A percentile compares a stretch with the other conserved stretches of the same genome.
phyloP scores from a whole-genome alignment of 2,888 invertebrate genomes.

The Lasius platythorax region DNA sequence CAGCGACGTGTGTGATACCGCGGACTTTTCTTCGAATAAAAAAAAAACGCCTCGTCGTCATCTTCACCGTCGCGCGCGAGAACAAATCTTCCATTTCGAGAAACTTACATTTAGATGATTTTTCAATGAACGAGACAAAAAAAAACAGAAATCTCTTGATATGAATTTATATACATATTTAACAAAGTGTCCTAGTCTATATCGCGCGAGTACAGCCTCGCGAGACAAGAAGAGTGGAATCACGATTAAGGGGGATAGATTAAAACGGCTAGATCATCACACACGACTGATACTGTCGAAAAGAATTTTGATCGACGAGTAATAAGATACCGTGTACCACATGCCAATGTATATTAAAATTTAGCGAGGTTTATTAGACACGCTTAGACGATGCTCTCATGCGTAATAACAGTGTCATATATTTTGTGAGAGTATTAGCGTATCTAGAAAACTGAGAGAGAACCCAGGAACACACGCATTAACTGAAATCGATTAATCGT shows the following conservation, averaged over 20 bases:
- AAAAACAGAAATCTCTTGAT: slow-evolving; percentile 43
- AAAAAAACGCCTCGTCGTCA: slow-evolving; percentile 24
- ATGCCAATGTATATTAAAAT: slow-evolving; percentile 50
- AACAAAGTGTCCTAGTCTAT: slow-evolving; percentile 62
- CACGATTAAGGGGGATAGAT: slow-evolving; percentile 26
- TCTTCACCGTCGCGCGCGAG: slow-evolving; percentile 43
- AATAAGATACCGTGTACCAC: slow-evolving; percentile 56
- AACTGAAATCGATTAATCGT: slow-evolving; percentile 1
- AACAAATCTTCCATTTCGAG: slow-evolving; percentile 62
- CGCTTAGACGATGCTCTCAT: slow-evolving; percentile 58
- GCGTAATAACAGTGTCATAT: slow-evolving; percentile 66
- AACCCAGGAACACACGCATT: not conserved
- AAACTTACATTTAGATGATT: slow-evolving; percentile 64
- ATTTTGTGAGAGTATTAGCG: slow-evolving; percentile 71
- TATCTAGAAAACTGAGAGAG: slow-evolving; percentile 39
- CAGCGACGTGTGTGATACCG: not conserved
- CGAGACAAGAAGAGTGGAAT: slow-evolving; percentile 28
- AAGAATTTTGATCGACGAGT: slow-evolving; percentile 22
- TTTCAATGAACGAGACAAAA: slow-evolving; percentile 37
- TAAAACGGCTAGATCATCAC: slow-evolving; percentile 38
- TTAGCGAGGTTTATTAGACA: slow-evolving; percentile 44
- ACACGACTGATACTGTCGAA: slow-evolving; percentile 46
- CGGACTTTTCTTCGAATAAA: not conserved
- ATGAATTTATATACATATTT: slow-evolving; percentile 62
- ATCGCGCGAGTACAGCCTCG: slow-evolving; percentile 51